Base-by-base conservation (phyloP, 1,140 invertebrate genomes). In the Wasmannia auropunctata region DNA sequence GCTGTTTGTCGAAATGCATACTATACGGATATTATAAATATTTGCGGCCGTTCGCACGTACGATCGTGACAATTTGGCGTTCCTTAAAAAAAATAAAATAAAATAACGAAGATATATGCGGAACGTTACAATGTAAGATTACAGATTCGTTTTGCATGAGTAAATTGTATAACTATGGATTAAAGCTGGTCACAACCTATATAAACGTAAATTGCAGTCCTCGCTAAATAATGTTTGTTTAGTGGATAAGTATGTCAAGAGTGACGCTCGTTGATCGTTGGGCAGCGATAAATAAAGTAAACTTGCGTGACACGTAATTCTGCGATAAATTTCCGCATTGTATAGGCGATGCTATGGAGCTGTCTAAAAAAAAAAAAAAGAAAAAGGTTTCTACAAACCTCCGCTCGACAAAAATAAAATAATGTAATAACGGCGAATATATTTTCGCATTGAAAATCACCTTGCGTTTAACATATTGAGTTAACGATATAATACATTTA, bases 291-390 rank as follows among this genome's bases (percentile, higher is more conserved):
- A 83, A 74, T 74, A 60, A 58, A 0, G 28, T 25, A 83, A 83
- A 74, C 28, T 54, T 37, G 31, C 10, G 28, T 31, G 28, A 79
- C 28, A 19, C 43, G 37, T 65, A 19, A 58, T 81, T 72, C 54
- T 34, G 65, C 19, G 37, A 34, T 81, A 69, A 54, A 86, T 80
- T 80, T 86, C 49, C 54, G 85, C 76, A 62, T 80, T 56, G 60
- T 76, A 7, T 28, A 6, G 37, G n/a, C 10, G 22, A 34, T 19
- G 37, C 19, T 19, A 8, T 31, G 0, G 0, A 46, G 16, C 6
- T 25, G 28, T 34, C 49, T 28, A 11, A 58, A 81, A 72, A 70
- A 10, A 25, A 22, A 4, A 40, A 16, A 25, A 67, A 31, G 19
- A 10, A 46, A 49, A 56, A 31, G 4, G 3, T 60, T 72, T 65